Evolutionary conservation across 2,797 vertebrate species (phyloP), one percentile per base, ranked within the genome.

Genomic region (Urocyon cinereoargenteus): DNA sequence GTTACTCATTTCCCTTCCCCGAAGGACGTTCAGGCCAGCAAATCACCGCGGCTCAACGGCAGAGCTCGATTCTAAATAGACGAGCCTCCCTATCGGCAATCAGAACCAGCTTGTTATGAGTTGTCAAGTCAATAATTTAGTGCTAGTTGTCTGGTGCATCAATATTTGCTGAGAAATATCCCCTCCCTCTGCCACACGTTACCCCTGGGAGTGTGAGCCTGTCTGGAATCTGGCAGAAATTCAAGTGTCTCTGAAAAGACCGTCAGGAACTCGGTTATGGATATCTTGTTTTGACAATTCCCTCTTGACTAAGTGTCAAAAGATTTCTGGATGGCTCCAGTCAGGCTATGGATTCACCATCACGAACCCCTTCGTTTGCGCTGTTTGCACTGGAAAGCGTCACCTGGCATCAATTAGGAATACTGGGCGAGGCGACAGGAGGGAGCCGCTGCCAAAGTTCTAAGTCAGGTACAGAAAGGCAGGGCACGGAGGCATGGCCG

Each of bases 231-330:
- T 98, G 98, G 98, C 98, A 96, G 96, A 92, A 72, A 85, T 95
- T 98, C 98, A 98, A 98, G 96, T 51, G 97, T 95, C 97, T 98
- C 96, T 97, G 97, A 97, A 98, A 94, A 98, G 96, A 90, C 93
- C 93, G 97, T 92, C 95, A 96, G 97, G 97, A 98, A 98, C 94
- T 96, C 40, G 82, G 95, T 97, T 97, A 98, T 93, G 97, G 98
- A 98, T 96, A 98, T 97, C 81, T 93, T 97, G 97, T 97, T 98
- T 97, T 98, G 98, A 98, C 98, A 98, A 95, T 91, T 97, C 98
- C 97, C 98, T 90, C 96, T 97, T 93, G 98, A 97, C 93, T 94
- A 86, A 59, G 77, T 57, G 97, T 98, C 97, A 93, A 70, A 97
- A 96, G 97, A 97, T 97, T 97, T 95, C 95, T 95, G 95, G 88